Base-by-base conservation (phyloP, 2,113 vertebrate genomes). In the Talpa occidentalis region DNA sequence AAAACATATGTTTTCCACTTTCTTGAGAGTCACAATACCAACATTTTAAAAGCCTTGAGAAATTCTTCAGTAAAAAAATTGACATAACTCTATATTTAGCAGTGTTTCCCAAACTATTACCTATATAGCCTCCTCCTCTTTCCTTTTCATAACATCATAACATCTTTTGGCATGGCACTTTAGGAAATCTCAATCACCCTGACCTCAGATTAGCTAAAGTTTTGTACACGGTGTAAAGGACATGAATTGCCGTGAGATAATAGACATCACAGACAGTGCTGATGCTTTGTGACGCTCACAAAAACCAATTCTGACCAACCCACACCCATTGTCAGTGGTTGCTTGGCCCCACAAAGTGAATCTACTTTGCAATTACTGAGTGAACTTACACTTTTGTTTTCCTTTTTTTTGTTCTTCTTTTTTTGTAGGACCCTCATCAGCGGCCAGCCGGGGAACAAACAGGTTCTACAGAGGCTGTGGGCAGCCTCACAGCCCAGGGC, bases 1-100 rank as follows among this genome's bases (percentile, higher is more conserved):
- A 47, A 88, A 91, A 78, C 15, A 78, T 17, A 81, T 0, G n/a
- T n/a, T n/a, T n/a, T n/a, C n/a, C 2, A 4, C 22, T 67, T 95
- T 82, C 49, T 78, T 85, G 35, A 85, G 16, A 94, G 30, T 77
- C 49, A 74, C 37, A 92, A 74, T 56, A 73, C 9, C 37, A 32
- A 37, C 44, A 52, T 70, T 52, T 60, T 76, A 88, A 89, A 95
- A 91, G 28, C 12, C 49, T 37, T 66, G 12, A 88, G 28, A 94
- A 90, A 86, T 32, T 37, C 35, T 76, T 37, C 32, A 62, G 2
- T 54, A 62, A 83, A 42, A 56, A 69, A 81, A 67, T n/a, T 10
- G 56, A 42, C 21, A 83, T 1, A 69, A 35, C 17, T 78, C 40
- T 56, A 76, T 7, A 3, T 24, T 91, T 42, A 11, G 1, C 40